Evolutionary conservation across 2,888 invertebrate species (phyloP).

Genomic region (Sinhomidia bicolor): DNA sequence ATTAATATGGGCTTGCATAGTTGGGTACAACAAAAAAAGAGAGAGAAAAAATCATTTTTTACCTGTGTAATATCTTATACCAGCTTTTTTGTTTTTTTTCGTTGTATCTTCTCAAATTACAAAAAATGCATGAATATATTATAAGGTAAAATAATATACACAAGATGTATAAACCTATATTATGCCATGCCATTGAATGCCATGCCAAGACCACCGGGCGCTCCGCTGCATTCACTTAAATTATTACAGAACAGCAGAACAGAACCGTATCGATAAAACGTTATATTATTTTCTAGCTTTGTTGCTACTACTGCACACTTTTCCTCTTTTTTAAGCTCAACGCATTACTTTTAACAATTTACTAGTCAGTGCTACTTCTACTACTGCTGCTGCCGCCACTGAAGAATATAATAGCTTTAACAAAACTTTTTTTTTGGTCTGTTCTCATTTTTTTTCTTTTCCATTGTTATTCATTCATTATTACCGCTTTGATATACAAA

Average conservation of each 20-base stretch:
- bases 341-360: not conserved
- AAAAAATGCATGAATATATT: constrained; percentile 2
- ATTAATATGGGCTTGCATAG: not conserved
- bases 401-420: not conserved
- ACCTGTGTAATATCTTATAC: not conserved
- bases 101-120: not conserved
- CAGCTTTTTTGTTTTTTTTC: not conserved
- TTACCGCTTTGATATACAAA: constrained; percentile 3
- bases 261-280: constrained; percentile 45
- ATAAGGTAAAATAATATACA: too few relatives aligned
- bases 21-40: not conserved
- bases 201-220: not conserved
- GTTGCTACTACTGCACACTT: not conserved
- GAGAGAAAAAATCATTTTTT: too few relatives aligned
- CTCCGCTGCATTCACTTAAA: constrained; percentile 39
- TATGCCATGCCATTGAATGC: constrained; percentile 6
- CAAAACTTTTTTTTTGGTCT: too few relatives aligned
- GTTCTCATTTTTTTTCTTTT: not conserved
- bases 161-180: not conserved
- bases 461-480: constrained; percentile 37
- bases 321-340: too few relatives aligned
- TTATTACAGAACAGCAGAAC: constrained; percentile 34
- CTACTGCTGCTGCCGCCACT: too few relatives aligned
- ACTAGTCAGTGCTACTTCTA: too few relatives aligned
- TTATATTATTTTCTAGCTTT: not conserved